Percentiles rank a stretch among this genome's conserved stretches.
Conservation (phyloP, 2,888 invertebrate species). For the Folsomia manolachei region DNA sequence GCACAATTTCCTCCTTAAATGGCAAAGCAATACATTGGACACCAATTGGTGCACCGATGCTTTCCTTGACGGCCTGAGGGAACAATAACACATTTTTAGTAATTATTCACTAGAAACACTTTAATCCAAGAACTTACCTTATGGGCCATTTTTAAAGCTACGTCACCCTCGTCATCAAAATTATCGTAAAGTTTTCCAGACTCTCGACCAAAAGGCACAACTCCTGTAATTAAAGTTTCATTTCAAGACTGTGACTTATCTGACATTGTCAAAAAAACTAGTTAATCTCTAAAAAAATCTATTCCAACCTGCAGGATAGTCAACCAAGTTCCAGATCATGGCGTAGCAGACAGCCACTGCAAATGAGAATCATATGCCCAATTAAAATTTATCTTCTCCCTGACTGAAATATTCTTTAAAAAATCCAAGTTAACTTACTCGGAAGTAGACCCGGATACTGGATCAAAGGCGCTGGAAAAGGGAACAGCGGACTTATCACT, state of each 20-base stretch:
- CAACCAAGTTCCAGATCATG: constrained; percentile 28
- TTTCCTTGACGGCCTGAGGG: constrained; percentile 39
- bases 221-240: too few relatives aligned
- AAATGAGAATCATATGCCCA: background rate
- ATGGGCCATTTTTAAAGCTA: constrained; percentile 36
- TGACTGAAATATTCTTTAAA: background rate
- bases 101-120: background rate
- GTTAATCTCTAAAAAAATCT: too few relatives aligned
- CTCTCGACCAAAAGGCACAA: constrained; percentile 35
- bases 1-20: constrained; percentile 46
- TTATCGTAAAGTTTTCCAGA: constrained; percentile 36
- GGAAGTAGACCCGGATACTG: constrained; percentile 46
- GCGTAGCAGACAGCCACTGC: constrained; percentile 32
- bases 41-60: constrained; percentile 45
- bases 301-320: constrained; percentile 6
- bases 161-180: constrained; percentile 37
- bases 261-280: too few relatives aligned
- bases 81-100: background rate
- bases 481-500: constrained; percentile 42
- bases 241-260: too few relatives aligned
- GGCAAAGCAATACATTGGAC: constrained; percentile 43
- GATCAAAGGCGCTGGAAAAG: constrained; percentile 45
- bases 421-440: constrained; percentile 28
- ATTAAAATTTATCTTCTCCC: background rate
- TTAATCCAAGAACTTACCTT: constrained; percentile 21